A percentile compares a stretch with the other conserved stretches of the same genome.
These are phyloP conservation scores for Centropus bengalensis DNA, from an alignment of 2,113 vertebrate species.

Conservation along the genomic window DNA sequence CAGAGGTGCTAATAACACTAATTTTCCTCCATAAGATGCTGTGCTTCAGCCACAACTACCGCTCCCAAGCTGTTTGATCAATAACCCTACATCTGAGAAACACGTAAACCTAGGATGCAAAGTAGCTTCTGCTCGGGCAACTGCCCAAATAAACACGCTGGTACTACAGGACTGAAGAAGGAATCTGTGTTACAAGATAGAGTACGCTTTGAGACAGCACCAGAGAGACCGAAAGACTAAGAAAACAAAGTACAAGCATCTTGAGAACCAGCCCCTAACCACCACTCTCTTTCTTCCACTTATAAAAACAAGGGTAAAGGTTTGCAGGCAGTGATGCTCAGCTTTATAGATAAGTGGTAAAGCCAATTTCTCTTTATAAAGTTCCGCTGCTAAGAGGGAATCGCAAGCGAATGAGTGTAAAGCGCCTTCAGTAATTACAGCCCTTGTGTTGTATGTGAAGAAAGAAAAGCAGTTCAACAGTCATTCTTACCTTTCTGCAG, in stretches of 20 bases:
- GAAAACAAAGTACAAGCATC: background rate
- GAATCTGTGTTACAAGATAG: background rate
- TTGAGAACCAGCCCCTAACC: background rate
- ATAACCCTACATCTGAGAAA: constrained; percentile 14
- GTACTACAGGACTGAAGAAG: background rate
- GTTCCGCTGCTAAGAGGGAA: background rate
- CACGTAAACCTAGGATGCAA: background rate
- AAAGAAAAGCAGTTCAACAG: background rate
- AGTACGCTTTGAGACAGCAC: background rate
- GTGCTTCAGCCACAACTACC: background rate
- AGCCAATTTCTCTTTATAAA: background rate
- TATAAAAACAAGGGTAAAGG: fast-evolving
- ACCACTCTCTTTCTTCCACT: background rate
- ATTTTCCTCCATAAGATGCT: background rate
- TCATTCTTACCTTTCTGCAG: background rate
- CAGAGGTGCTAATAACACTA: constrained; percentile 28
- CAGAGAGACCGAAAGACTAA: background rate
- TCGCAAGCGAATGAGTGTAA: background rate
- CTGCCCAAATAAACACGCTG: background rate
- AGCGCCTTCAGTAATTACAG: background rate
- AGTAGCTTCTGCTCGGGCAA: background rate
- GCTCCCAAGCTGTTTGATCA: constrained; percentile 7
- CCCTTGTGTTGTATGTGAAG: background rate
- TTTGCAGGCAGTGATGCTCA: background rate
- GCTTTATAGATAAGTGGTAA: background rate